A percentile compares a stretch with the other conserved stretches of the same genome.
These are phyloP conservation scores for Neoarius graeffei DNA, from an alignment of 2,113 vertebrate genomes.

Conservation along the genomic window DNA sequence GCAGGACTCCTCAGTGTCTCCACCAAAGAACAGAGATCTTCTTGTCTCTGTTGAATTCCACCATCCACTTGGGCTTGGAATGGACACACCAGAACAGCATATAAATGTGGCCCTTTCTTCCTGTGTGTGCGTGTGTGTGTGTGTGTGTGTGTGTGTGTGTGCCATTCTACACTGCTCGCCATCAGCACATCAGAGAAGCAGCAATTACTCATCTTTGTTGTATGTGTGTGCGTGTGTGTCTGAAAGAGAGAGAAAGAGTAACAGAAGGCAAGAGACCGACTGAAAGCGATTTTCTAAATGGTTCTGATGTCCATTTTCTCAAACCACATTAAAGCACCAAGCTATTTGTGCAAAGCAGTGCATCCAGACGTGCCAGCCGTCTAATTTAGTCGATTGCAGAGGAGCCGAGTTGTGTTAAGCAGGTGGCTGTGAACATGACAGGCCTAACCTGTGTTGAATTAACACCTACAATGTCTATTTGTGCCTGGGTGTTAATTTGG, in stretches of 20 bases:
- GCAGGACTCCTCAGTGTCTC: slow-evolving; percentile 52
- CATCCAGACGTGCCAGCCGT: slow-evolving; percentile 3
- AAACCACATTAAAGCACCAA: background rate
- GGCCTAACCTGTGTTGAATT: slow-evolving; percentile 24
- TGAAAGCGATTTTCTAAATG: background rate
- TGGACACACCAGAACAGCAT: slow-evolving; percentile 68
- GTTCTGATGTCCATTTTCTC: slow-evolving; percentile 1
- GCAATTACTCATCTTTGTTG: slow-evolving; percentile 28
- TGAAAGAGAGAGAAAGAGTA: background rate
- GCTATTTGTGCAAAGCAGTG: background rate
- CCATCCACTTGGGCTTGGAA: slow-evolving; percentile 68
- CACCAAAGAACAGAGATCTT: slow-evolving; percentile 74
- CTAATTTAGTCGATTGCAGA: background rate
- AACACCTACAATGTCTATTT: slow-evolving; percentile 34
- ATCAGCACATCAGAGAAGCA: slow-evolving; percentile 34
- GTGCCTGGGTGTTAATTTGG: slow-evolving; percentile 19
- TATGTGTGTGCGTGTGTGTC: slow-evolving; percentile 5
- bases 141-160: slow-evolving; percentile 46
- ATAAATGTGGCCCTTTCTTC: slow-evolving; percentile 77
- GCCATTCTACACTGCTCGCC: slow-evolving; percentile 36
- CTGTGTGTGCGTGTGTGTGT: slow-evolving; percentile 56
- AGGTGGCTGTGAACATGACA: slow-evolving; percentile 15
- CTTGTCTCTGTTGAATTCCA: slow-evolving; percentile 77
- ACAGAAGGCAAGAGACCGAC: background rate
- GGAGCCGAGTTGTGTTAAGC: background rate